A percentile compares a stretch with the other conserved stretches of the same genome.
Conservation (phyloP, 2,113 vertebrate species). For the Triplophysa siluroides region DNA sequence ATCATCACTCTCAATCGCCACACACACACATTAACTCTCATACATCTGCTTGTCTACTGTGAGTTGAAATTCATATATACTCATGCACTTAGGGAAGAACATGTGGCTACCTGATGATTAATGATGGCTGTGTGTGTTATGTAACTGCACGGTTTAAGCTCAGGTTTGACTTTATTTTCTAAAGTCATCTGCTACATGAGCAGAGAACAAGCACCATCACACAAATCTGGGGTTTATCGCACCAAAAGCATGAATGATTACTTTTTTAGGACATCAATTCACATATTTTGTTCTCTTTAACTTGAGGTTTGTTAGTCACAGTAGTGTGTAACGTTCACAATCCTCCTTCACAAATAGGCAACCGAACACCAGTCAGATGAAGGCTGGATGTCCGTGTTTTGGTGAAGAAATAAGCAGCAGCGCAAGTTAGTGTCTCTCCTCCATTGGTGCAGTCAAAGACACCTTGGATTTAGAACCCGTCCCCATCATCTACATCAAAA, state of each 20-base stretch:
- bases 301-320: not conserved
- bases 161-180: not conserved
- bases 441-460: not conserved
- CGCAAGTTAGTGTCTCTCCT: not conserved
- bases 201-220: not conserved
- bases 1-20: constrained; percentile 10
- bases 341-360: not conserved
- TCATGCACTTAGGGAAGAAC: not conserved
- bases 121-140: not conserved
- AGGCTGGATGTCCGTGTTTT: not conserved
- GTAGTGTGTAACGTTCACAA: not conserved
- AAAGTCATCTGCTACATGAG: not conserved
- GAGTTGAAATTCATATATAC: not conserved
- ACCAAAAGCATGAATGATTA: too few species aligned
- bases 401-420: constrained; percentile 5
- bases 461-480: constrained; percentile 72
- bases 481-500: constrained; percentile 85
- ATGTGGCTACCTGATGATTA: not conserved
- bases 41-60: not conserved
- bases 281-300: constrained; percentile 13
- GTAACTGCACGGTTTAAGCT: not conserved
- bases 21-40: not conserved
- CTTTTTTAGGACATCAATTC: not conserved
- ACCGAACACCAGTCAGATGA: not conserved
- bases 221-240: not conserved